phyloP scores from a whole-genome alignment of 2,888 invertebrate genomes.

The Ophioninae sp. region DNA sequence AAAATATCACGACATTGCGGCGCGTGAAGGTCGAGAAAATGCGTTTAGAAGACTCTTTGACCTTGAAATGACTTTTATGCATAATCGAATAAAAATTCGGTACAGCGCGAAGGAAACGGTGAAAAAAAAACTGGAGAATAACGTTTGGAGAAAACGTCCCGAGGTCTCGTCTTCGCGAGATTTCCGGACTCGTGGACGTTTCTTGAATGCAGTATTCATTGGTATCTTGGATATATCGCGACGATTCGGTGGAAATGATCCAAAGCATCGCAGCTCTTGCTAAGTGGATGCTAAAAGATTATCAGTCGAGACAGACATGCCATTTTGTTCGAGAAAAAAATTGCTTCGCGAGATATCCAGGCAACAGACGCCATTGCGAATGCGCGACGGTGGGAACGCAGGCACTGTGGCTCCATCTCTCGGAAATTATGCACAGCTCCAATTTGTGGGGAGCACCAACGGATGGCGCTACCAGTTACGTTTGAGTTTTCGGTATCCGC shows the following conservation, averaged over 20 bases:
- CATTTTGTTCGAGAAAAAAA: slow-evolving; percentile 10
- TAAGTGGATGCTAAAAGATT: slow-evolving; percentile 8
- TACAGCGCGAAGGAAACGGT: not conserved
- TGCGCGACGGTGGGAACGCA: not conserved
- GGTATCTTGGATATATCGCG: not conserved
- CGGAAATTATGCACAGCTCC: not conserved
- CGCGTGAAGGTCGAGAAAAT: not conserved
- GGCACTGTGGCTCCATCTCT: slow-evolving; percentile 10
- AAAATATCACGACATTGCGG: not conserved
- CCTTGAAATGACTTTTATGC: not conserved
- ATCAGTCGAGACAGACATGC: not conserved
- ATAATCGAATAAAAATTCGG: not conserved
- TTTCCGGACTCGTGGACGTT: not conserved
- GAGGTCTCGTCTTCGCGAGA: not conserved
- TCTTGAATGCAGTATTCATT: not conserved
- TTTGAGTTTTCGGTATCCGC: not conserved
- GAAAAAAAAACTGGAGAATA: slow-evolving; percentile 5
- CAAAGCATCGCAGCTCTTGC: not conserved
- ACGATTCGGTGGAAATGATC: slow-evolving; percentile 1
- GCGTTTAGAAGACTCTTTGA: not conserved
- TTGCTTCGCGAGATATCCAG: not conserved
- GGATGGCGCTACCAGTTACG: slow-evolving; percentile 25
- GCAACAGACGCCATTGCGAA: slow-evolving; percentile 33
- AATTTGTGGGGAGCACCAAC: not conserved
- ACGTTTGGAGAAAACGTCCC: not conserved